These are phyloP conservation scores for Tachyglossus aculeatus DNA, from an alignment of 2,797 vertebrate species.

Conservation along the genomic window DNA sequence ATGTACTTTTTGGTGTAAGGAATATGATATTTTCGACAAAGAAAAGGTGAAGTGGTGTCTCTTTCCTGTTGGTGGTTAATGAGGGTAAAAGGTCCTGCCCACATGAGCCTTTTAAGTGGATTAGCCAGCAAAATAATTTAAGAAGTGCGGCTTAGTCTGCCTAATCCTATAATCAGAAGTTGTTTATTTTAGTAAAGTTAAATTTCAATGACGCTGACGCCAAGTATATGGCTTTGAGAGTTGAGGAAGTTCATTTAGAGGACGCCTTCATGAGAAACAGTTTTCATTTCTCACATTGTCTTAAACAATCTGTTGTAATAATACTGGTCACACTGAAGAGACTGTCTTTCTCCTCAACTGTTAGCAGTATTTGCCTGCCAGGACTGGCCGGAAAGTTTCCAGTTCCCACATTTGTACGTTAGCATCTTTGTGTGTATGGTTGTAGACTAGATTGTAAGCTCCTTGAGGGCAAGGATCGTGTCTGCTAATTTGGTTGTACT, in stretches of 20 bases:
- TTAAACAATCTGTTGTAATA: slow-evolving; percentile 80
- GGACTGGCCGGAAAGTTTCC: no score
- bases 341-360: slow-evolving; percentile 79
- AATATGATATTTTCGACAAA: background rate
- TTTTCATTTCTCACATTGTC: slow-evolving; percentile 78
- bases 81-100: background rate
- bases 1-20: background rate
- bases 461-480: no score
- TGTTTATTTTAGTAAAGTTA: slow-evolving; percentile 41
- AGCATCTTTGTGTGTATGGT: no score
- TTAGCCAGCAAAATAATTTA: slow-evolving; percentile 49
- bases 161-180: slow-evolving; percentile 39
- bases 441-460: no score
- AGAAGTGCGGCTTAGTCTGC: slow-evolving; percentile 30
- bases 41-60: slow-evolving; percentile 1
- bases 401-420: no score
- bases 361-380: no score
- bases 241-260: slow-evolving; percentile 77
- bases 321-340: slow-evolving; percentile 82
- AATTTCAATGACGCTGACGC: slow-evolving; percentile 21
- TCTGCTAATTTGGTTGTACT: no score
- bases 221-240: background rate
- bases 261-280: slow-evolving; percentile 72
- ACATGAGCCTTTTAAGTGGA: slow-evolving; percentile 11
- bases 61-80: background rate